A percentile compares a stretch with the other conserved stretches of the same genome.
Conservation (phyloP, 2,888 invertebrate genomes). For the Isoperla grammatica region DNA sequence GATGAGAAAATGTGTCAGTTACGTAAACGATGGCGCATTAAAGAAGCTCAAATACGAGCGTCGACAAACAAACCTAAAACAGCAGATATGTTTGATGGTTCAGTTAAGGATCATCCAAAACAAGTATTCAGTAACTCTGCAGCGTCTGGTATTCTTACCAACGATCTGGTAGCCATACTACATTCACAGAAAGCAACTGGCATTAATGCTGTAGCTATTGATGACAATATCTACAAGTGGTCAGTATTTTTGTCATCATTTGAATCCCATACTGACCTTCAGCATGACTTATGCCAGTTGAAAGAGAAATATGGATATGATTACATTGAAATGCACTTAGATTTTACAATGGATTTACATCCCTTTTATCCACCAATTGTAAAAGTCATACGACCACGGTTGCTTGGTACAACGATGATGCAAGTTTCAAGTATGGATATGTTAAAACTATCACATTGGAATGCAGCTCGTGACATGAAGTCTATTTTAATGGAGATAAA, state of each 20-base stretch:
- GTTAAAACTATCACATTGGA: conserved; percentile 41
- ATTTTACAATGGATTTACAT: conserved; percentile 41
- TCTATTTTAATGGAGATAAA: conserved; percentile 40
- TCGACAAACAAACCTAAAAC: conserved; percentile 29
- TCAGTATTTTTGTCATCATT: conserved; percentile 39
- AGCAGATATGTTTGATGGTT: conserved; percentile 30
- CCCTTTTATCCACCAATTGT: conserved; percentile 43
- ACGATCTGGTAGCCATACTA: conserved; percentile 41
- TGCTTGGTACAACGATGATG: conserved; percentile 36
- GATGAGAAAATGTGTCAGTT: conserved; percentile 27
- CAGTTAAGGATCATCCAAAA: conserved; percentile 31
- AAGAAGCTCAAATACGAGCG: conserved; percentile 31
- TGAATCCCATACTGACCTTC: conserved; percentile 33
- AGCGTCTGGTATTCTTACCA: conserved; percentile 41
- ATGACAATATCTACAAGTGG: conserved; percentile 42
- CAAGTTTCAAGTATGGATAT: conserved; percentile 37
- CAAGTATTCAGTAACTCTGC: conserved; percentile 41
- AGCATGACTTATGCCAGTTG: conserved; percentile 36
- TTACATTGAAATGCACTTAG: conserved; percentile 41
- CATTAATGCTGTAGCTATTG: conserved; percentile 40
- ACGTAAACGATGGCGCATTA: conserved; percentile 30
- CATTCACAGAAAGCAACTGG: conserved; percentile 35
- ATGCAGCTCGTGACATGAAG: conserved; percentile 40
- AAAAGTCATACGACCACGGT: conserved; percentile 40
- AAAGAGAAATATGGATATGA: conserved; percentile 38